A percentile compares a stretch with the other conserved stretches of the same genome.
Conservation (phyloP, 2,113 vertebrate species). For the Picathartes gymnocephalus region DNA sequence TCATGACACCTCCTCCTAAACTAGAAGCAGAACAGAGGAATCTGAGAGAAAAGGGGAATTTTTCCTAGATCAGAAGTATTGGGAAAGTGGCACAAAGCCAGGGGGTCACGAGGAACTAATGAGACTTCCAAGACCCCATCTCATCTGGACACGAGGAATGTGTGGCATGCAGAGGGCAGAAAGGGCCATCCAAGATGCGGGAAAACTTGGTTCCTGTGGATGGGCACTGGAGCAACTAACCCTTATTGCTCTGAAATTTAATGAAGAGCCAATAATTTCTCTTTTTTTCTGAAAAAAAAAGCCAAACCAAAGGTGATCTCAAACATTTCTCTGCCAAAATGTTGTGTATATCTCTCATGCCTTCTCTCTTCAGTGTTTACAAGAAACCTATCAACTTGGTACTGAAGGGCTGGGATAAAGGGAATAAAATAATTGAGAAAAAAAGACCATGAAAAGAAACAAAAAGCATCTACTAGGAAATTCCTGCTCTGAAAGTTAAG, state of each 20-base stretch:
- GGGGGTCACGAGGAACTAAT: not conserved
- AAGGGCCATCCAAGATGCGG: not conserved
- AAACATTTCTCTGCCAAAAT: not conserved
- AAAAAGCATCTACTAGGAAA: not conserved
- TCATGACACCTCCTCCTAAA: not conserved
- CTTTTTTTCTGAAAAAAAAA: not conserved
- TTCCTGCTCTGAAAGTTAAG: not conserved
- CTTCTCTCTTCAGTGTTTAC: not conserved
- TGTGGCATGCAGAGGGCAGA: not conserved
- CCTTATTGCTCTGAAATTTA: not conserved
- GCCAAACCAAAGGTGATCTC: not conserved
- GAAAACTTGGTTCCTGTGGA: not conserved
- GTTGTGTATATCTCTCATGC: fast-evolving
- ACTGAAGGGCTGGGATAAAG: not conserved
- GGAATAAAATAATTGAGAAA: not conserved
- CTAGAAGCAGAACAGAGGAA: not conserved
- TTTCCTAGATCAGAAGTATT: not conserved
- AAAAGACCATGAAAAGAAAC: not conserved
- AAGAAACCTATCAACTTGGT: not conserved
- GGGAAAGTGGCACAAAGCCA: slow-evolving; percentile 6
- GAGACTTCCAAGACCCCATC: slow-evolving; percentile 12
- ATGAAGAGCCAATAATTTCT: not conserved
- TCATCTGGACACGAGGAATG: slow-evolving; percentile 17
- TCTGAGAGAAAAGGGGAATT: not conserved
- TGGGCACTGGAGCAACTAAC: not conserved